These are phyloP conservation scores for Pangasianodon gigas DNA, from an alignment of 2,113 vertebrate genomes.

Conservation along the genomic window DNA sequence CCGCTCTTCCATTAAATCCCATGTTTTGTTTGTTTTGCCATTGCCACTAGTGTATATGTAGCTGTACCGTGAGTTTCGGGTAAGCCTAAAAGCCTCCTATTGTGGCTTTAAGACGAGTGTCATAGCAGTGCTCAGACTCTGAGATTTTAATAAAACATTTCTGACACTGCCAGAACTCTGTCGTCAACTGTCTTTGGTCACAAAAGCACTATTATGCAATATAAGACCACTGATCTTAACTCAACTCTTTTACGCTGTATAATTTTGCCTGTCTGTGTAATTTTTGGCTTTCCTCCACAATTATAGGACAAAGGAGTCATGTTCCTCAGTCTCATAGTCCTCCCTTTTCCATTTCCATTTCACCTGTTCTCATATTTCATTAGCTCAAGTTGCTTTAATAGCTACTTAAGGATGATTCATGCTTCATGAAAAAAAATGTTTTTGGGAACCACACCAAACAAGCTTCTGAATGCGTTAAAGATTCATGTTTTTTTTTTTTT, in stretches of 20 bases:
- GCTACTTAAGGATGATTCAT: background rate
- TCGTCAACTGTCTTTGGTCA: background rate
- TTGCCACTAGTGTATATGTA: background rate
- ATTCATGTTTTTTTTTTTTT: background rate
- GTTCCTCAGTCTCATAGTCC: background rate
- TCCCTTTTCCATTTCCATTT: background rate
- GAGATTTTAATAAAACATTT: background rate
- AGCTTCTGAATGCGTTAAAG: background rate
- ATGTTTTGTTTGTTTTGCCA: background rate
- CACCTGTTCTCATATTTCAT: background rate
- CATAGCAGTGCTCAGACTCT: background rate
- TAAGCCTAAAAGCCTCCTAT: background rate
- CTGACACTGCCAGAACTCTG: background rate
- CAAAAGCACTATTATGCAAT: background rate
- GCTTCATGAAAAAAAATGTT: background rate
- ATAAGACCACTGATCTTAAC: background rate
- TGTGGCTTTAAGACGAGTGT: background rate
- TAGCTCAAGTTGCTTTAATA: background rate
- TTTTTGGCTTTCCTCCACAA: background rate
- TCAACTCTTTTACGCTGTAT: background rate
- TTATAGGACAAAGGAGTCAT: background rate
- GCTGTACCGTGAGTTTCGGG: background rate
- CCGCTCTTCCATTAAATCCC: background rate
- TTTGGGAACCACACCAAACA: constrained; percentile 1
- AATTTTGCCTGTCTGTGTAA: background rate